Evolutionary conservation across 2,797 vertebrate genomes (phyloP), one percentile per base, ranked within the genome.

Genomic region (Melanogrammus aeglefinus): DNA sequence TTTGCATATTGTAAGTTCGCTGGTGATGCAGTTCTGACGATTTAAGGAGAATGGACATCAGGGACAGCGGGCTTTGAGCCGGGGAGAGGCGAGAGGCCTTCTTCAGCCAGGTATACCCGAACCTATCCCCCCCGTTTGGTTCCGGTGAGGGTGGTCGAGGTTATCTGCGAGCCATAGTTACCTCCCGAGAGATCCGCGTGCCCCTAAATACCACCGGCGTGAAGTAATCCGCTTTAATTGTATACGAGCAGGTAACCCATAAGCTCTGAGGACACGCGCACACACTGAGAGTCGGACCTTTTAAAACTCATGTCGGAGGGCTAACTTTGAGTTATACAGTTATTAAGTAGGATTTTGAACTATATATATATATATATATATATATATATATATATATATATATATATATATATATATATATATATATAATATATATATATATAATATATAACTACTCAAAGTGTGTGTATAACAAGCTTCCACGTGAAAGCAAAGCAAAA

Each of bases 41-140:
- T 91, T 92, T 92, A 93, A 91, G 91, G 87, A 86, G 90, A 93
- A 92, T 47, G 94, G 92, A 94, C 94, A 94, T 94, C 93, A 92
- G 93, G 92, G 91, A 82, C 88, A 86, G 86, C 85, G 74, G 29
- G 77, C 78, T 76, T 76, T 76, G 51, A 57, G 18, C 75, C 29
- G 73, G n/a, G 35, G 31, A 12, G 72, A 39, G 38, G 38, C 38
- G 31, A 12, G 72, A 39, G 9, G 38, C 38, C 38, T 18, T 2
- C 44, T 47, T 47, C 44, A 47, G 44, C 44, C 44, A 47, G 44
- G 44, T 47, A 47, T 14, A 12, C 69, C 79, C 82, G 81, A 6
- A 80, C 74, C 63, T 80, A 77, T 7, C 38, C 38, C 38, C 38
- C 51, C 63, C 78, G 13, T 36, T n/a, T 80, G 44, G 82, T 81